Evolutionary conservation across 1,140 invertebrate species (phyloP).

Genomic region (Hylaeus anthracinus): DNA sequence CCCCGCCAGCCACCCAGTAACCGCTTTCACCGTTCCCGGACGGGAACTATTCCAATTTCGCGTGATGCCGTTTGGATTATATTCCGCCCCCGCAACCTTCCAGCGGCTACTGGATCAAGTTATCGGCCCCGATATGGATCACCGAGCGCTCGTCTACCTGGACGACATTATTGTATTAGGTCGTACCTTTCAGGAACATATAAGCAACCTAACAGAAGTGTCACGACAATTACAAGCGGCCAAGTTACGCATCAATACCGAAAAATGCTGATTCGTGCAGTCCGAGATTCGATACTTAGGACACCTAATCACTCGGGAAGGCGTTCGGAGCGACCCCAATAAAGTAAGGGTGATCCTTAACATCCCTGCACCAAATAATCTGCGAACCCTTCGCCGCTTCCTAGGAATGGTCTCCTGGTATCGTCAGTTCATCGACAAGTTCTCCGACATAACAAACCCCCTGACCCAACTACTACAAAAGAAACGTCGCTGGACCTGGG

Average conservation of each 20-base stretch:
- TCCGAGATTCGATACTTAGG: conserved; percentile 15
- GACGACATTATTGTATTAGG: conserved; percentile 65
- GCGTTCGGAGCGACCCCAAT: conserved; percentile 70
- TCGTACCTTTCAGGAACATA: conserved; percentile 31
- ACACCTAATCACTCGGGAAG: conserved; percentile 63
- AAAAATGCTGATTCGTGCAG: conserved; percentile 2
- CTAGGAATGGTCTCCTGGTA: conserved; percentile 61
- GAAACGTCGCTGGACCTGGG: too few relatives aligned
- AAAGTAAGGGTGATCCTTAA: conserved; percentile 66
- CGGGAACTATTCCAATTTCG: conserved; percentile 2
- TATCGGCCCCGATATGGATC: conserved; percentile 63
- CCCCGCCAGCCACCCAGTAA: neutral
- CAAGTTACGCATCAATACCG: conserved; percentile 36
- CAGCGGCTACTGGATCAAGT: neutral
- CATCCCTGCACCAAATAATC: conserved; percentile 13
- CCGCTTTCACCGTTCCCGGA: conserved; percentile 5
- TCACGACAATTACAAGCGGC: neutral
- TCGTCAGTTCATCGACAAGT: too few relatives aligned
- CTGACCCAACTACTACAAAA: too few relatives aligned
- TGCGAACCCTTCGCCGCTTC: conserved; percentile 74
- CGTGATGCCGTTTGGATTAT: neutral
- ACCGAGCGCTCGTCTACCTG: conserved; percentile 60
- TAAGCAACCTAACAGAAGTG: neutral
- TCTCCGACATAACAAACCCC: too few relatives aligned
- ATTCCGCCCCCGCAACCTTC: conserved; percentile 7